Base-by-base conservation (phyloP, 2,113 vertebrate species). In the Saccopteryx leptura region DNA sequence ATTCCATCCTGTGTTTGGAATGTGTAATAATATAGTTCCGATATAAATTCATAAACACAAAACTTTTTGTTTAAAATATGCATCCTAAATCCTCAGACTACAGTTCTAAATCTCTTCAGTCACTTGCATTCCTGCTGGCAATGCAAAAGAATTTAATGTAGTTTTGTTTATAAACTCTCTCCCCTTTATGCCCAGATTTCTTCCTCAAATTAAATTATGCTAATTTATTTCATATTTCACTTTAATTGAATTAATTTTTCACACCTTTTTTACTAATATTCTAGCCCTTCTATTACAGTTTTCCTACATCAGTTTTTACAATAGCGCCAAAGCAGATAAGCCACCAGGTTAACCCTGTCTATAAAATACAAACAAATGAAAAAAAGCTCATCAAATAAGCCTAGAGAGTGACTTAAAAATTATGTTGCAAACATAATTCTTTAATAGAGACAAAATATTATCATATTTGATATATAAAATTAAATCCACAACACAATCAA, bases 41-140 rank as follows among this genome's bases (percentile, higher is more conserved):
- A 91, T 78, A 78, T 2, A 94, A 86, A 72, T 74, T 89, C 14
- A 60, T 83, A 9, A 90, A 4, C 33, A 75, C 56, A 86, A 93
- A 82, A 52, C 10, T 68, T 65, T 95, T 76, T 63, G 54, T 88
- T 72, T 65, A 80, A 91, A 74, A 69, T 85, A 5, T 61, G 82
- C 80, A 92, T 18, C 28, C 48, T 39, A 69, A 83, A 66, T 79
- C 12, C 13, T 48, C 80, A 15, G 31, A 17, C 50, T n/a, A 28
- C 1, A 56, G 39, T 69, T 89, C 89, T 85, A 91, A 80, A 60
- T 91, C 7, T 39, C 2, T 60, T 65, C 6, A 46, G 18, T 39
- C 10, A 54, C 31, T 56, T 66, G 9, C 4, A 71, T 28, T 17
- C 5, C 1, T 66, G 56, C 2, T 86, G 39, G 2, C 86, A 61